Percentiles rank a stretch among this genome's conserved stretches.
phyloP scores from a whole-genome alignment of 2,888 invertebrate genomes.

The Plagodis pulveraria region DNA sequence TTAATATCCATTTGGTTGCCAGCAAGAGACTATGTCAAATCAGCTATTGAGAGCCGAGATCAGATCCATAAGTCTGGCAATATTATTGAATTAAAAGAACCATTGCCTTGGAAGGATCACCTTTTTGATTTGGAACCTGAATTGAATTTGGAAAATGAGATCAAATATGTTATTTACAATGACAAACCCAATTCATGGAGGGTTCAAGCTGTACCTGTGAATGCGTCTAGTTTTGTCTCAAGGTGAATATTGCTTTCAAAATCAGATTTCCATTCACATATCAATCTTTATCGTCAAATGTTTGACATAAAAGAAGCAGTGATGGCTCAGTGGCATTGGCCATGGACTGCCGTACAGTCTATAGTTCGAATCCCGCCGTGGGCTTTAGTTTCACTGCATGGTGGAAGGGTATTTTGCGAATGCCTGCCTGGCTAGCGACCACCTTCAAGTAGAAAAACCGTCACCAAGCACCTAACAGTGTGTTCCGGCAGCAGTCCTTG shows the following conservation, averaged over 20 bases:
- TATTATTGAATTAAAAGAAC: conserved; percentile 89
- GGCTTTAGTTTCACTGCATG: too few relatives aligned
- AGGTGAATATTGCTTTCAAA: conserved; percentile 70
- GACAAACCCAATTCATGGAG: conserved; percentile 89
- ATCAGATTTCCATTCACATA: not conserved
- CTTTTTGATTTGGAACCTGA: conserved; percentile 92
- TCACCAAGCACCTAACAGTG: too few relatives aligned
- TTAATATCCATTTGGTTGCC: conserved; percentile 92
- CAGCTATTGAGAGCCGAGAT: conserved; percentile 85
- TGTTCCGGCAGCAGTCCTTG: too few relatives aligned
- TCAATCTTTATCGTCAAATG: not conserved
- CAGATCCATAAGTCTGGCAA: conserved; percentile 90
- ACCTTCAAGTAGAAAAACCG: too few relatives aligned
- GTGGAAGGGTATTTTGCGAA: too few relatives aligned
- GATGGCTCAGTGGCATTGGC: not conserved
- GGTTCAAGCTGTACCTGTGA: conserved; percentile 93
- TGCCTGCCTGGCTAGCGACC: too few relatives aligned
- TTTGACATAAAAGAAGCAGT: not conserved
- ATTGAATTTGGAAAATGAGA: conserved; percentile 83
- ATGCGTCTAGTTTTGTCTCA: conserved; percentile 88
- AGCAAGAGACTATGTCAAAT: conserved; percentile 90
- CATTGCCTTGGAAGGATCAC: conserved; percentile 97
- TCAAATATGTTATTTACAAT: conserved; percentile 90
- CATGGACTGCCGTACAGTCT: too few relatives aligned
- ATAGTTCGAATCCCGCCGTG: too few relatives aligned